Percentiles rank a stretch among this genome's conserved stretches.
Conservation (phyloP, 2,113 vertebrate genomes). For the Corythornis cristatus region DNA sequence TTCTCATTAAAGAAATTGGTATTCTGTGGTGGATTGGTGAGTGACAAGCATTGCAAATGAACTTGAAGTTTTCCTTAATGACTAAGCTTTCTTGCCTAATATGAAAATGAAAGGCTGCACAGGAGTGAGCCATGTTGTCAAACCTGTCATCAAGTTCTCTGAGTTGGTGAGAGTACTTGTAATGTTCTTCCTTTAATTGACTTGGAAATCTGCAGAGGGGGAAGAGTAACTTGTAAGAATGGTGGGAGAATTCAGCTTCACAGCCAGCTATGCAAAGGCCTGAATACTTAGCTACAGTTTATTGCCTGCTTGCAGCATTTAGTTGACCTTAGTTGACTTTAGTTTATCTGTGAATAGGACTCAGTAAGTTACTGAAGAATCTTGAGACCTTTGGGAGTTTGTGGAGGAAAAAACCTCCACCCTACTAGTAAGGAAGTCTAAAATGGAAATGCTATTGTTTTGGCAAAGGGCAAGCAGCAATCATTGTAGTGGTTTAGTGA, state of each 20-base stretch:
- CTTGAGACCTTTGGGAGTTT: neutral
- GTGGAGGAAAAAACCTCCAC: rapidly evolving
- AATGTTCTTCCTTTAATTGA: constrained; percentile 52
- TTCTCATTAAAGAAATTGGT: neutral
- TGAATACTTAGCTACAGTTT: neutral
- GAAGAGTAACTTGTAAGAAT: neutral
- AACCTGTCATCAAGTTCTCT: constrained; percentile 53
- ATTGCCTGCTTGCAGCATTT: neutral
- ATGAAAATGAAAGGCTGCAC: constrained; percentile 36
- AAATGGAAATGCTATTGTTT: neutral
- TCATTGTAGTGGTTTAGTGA: neutral
- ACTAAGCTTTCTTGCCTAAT: constrained; percentile 52
- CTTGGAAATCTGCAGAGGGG: constrained; percentile 2
- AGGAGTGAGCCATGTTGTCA: constrained; percentile 60
- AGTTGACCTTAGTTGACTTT: neutral
- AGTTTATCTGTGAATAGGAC: neutral
- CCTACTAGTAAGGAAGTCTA: neutral
- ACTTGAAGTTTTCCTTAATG: constrained; percentile 49
- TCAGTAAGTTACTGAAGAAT: neutral
- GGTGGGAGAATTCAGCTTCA: neutral
- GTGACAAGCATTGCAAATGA: constrained; percentile 51
- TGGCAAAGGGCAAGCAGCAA: neutral
- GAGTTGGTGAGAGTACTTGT: constrained; percentile 35
- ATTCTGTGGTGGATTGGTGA: constrained; percentile 15
- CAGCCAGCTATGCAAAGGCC: neutral